Evolutionary conservation across 2,888 invertebrate genomes (phyloP), one percentile per base, ranked within the genome.

Genomic region (Hirtodrosophila alboralis): DNA sequence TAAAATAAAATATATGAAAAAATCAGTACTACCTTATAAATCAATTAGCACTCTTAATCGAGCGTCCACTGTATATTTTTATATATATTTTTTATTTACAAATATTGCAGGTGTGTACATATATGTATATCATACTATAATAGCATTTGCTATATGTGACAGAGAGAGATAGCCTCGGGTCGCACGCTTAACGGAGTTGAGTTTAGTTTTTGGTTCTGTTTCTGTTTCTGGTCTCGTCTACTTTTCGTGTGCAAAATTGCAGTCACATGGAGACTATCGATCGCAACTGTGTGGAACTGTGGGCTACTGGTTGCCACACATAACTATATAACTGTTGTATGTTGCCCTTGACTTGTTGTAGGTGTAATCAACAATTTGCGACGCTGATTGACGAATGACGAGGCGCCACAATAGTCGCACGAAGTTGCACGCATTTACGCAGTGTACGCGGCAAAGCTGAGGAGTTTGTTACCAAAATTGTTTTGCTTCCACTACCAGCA

Each of bases 281-380:
- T 72, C 72, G 67, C 45, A 28, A 8, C 40, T 60, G 31, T 48
- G n/a, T 36, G 36, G 18, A 14, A 23, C 13, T 31, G 21, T 36
- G 34, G 13, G 36, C 40, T 10, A 40, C 60, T 40, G 56, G 44
- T 27, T 75, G 70, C 59, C 51, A 61, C 59, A 60, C 60, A 57
- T 57, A 43, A 27, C 56, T 51, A 33, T 51, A 33, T 47, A 36
- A 30, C 43, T 73, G 62, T 74, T 60, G 23, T 23, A 23, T 23
- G 23, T 23, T 80, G 80, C 80, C 81, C 81, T 81, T 81, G 81
- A 84, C 75, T 83, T 53, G 75, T 45, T 70, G 57, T 79, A 76
- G 83, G 83, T 81, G 83, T 81, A 83, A 84, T 83, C 84, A 84
- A 84, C 75, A 83, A 83, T 84, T 84, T 76, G 83, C 83, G 63